phyloP scores from a whole-genome alignment of 2,797 vertebrate genomes.

The Trachurus trachurus region DNA sequence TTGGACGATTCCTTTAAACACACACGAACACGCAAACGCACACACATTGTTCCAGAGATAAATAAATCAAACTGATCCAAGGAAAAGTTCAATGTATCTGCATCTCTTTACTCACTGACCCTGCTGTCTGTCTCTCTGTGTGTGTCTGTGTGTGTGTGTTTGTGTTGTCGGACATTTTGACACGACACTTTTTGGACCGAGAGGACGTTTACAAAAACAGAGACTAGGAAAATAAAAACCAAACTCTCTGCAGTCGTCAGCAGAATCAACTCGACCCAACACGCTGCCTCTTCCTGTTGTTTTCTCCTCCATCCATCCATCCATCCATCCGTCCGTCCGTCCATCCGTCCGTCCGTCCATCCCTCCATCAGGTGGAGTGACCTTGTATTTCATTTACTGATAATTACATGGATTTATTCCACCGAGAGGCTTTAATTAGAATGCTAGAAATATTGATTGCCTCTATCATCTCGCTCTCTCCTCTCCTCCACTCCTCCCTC shows the following conservation, averaged over 20 bases:
- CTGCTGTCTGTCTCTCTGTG: background rate
- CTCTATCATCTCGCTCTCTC: slow-evolving; percentile 92
- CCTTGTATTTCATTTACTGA: slow-evolving; percentile 99
- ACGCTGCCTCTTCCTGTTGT: slow-evolving; percentile 19
- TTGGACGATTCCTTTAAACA: background rate
- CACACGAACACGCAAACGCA: slow-evolving; percentile 17
- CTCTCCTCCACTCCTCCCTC: slow-evolving; percentile 25
- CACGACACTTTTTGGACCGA: too few relatives aligned
- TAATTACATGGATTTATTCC: slow-evolving; percentile 99
- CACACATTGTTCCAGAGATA: slow-evolving; percentile 20
- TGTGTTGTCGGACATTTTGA: background rate
- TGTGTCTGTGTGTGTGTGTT: background rate
- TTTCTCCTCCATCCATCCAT: slow-evolving; percentile 33
- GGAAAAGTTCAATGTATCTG: slow-evolving; percentile 20
- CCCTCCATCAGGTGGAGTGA: slow-evolving; percentile 87
- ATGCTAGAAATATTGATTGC: slow-evolving; percentile 99
- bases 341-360: slow-evolving; percentile 14
- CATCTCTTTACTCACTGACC: slow-evolving; percentile 5
- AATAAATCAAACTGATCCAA: slow-evolving; percentile 11
- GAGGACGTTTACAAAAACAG: background rate
- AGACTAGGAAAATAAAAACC: background rate
- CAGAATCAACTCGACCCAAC: slow-evolving; percentile 28
- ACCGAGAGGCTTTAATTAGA: slow-evolving; percentile 99
- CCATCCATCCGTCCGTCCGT: background rate
- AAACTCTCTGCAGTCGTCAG: background rate